Evolutionary conservation across 2,888 invertebrate genomes (phyloP).

Genomic region (Cistogaster globosa): DNA sequence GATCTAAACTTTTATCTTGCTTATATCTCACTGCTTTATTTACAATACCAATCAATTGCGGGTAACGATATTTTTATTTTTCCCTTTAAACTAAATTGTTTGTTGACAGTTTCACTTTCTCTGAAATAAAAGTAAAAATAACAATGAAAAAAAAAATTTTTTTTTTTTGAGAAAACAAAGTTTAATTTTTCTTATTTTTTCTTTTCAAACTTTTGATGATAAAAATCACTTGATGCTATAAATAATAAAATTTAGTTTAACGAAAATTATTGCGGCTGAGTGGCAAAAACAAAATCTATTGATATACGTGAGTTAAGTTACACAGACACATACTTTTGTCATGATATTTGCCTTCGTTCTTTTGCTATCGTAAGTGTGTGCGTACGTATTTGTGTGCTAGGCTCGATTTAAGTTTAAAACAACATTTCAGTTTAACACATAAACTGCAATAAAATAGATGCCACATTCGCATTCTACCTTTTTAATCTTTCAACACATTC

Average conservation of each 20-base stretch:
- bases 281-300: constrained; percentile 52
- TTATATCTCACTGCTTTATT: not conserved
- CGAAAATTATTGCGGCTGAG: constrained; percentile 27
- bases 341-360: too few species aligned
- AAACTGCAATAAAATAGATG: not conserved
- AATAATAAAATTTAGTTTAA: constrained; percentile 39
- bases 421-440: constrained; percentile 26
- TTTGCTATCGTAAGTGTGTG: not conserved
- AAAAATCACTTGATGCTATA: constrained; percentile 32
- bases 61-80: not conserved
- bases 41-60: not conserved
- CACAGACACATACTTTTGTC: not conserved
- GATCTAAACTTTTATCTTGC: too few species aligned
- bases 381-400: not conserved
- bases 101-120: not conserved
- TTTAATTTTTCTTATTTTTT: not conserved
- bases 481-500: not conserved
- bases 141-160: not conserved
- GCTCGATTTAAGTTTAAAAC: constrained; percentile 24
- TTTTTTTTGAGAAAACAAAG: constrained; percentile 15
- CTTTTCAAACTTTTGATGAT: constrained; percentile 9
- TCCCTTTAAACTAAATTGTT: constrained; percentile 10
- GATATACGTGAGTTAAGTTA: not conserved
- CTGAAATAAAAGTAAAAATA: not conserved
- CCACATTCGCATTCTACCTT: not conserved